These are phyloP conservation scores for Neotoma lepida DNA, from an alignment of 2,113 vertebrate genomes.

Conservation along the genomic window DNA sequence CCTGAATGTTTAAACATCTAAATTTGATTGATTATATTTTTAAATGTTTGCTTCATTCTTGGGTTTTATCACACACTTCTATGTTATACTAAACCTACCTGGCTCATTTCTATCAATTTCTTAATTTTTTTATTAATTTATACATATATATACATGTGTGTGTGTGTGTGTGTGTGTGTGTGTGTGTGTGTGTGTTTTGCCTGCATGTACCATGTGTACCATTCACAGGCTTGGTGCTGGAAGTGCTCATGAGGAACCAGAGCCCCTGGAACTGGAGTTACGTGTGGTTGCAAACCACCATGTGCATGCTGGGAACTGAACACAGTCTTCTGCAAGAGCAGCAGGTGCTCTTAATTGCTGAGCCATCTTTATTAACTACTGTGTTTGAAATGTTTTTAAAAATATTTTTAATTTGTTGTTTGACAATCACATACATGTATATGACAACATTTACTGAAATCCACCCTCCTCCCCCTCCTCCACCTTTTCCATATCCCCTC, in stretches of 20 bases:
- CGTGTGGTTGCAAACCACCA: not conserved
- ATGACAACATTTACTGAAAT: not conserved
- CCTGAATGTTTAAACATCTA: not conserved
- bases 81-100: not conserved
- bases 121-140: not conserved
- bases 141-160: not conserved
- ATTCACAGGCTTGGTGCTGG: not conserved
- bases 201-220: not conserved
- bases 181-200: not conserved
- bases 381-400: not conserved
- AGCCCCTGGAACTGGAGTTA: not conserved
- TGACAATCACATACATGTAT: not conserved
- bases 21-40: conserved; percentile 25
- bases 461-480: not conserved
- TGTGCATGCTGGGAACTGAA: not conserved
- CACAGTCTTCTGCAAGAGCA: not conserved
- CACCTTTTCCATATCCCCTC: not conserved
- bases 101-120: not conserved
- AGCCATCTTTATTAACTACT: not conserved
- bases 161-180: too few relatives aligned
- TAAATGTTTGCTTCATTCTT: not conserved
- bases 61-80: not conserved
- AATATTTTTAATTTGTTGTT: not conserved
- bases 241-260: not conserved
- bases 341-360: not conserved